Conservation (phyloP, 2,888 invertebrate genomes). For the Metacarcinus magister region DNA sequence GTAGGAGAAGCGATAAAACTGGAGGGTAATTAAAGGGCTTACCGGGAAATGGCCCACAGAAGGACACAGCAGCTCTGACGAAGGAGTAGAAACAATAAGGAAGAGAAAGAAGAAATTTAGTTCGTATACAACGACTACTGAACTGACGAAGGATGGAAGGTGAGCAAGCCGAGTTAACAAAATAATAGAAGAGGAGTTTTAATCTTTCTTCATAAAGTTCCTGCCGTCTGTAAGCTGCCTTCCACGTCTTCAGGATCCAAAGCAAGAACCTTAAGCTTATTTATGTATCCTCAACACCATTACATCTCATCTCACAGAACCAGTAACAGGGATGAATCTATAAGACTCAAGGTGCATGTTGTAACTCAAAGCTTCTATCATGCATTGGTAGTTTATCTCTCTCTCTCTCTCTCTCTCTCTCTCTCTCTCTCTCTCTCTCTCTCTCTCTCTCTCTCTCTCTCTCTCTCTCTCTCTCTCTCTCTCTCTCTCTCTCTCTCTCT, state of each 20-base stretch:
- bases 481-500: slow-evolving; percentile 22
- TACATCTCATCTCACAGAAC: not conserved
- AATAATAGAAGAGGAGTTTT: not conserved
- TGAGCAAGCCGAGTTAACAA: not conserved
- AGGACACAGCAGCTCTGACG: not conserved
- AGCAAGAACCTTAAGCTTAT: not conserved
- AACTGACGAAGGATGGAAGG: not conserved
- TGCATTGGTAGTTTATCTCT: not conserved
- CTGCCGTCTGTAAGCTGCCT: not conserved
- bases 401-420: slow-evolving; percentile 65
- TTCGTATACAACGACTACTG: not conserved
- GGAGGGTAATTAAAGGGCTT: not conserved
- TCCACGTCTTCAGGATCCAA: not conserved
- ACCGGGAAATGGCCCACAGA: not conserved
- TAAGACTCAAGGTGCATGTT: not conserved
- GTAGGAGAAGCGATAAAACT: not conserved
- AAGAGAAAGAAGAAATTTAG: not conserved
- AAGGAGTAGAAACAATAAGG: not conserved
- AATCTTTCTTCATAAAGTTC: not conserved
- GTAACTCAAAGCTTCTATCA: not conserved
- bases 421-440: slow-evolving; percentile 18
- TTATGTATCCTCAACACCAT: not conserved
- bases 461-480: not conserved
- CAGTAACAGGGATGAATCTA: not conserved
- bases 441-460: slow-evolving; percentile 51